Conservation (phyloP, 2,888 invertebrate species). For the Mycalesis mineus region DNA sequence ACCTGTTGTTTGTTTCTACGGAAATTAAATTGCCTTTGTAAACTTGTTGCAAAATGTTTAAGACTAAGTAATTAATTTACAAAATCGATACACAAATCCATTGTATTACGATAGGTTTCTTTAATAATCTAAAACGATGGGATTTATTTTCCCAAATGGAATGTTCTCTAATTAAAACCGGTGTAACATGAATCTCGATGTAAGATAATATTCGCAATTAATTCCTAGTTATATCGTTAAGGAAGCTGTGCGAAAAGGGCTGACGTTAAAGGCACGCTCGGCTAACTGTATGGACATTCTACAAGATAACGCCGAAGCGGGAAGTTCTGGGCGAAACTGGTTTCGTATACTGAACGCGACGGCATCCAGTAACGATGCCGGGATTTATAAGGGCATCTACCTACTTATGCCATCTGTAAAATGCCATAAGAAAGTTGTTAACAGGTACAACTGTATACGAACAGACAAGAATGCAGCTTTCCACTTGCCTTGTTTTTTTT, state of each 20-base stretch:
- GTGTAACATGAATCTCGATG: constrained; percentile 6
- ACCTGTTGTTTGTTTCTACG: neutral
- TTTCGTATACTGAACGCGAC: constrained; percentile 64
- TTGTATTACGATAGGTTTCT: neutral
- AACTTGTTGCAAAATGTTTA: no score
- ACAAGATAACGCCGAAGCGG: constrained; percentile 64
- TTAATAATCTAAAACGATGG: neutral
- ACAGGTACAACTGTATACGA: constrained; percentile 35
- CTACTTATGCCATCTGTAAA: constrained; percentile 30
- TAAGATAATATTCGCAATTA: constrained; percentile 12
- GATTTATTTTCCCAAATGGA: constrained; percentile 1
- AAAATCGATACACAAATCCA: neutral
- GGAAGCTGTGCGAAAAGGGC: constrained; percentile 21
- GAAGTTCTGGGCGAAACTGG: constrained; percentile 62
- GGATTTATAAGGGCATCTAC: constrained; percentile 62
- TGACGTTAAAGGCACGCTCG: constrained; percentile 34
- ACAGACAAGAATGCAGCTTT: constrained; percentile 49
- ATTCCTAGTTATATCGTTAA: constrained; percentile 17
- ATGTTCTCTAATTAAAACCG: constrained; percentile 1
- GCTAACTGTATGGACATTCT: constrained; percentile 67
- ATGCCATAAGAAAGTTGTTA: constrained; percentile 33
- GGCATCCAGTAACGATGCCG: constrained; percentile 57
- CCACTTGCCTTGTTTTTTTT: constrained; percentile 53
- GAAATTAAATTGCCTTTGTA: no score
- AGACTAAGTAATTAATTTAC: neutral